A percentile compares a stretch with the other conserved stretches of the same genome.
phyloP scores from a whole-genome alignment of 2,113 vertebrate genomes.

The Silurus glanis region DNA sequence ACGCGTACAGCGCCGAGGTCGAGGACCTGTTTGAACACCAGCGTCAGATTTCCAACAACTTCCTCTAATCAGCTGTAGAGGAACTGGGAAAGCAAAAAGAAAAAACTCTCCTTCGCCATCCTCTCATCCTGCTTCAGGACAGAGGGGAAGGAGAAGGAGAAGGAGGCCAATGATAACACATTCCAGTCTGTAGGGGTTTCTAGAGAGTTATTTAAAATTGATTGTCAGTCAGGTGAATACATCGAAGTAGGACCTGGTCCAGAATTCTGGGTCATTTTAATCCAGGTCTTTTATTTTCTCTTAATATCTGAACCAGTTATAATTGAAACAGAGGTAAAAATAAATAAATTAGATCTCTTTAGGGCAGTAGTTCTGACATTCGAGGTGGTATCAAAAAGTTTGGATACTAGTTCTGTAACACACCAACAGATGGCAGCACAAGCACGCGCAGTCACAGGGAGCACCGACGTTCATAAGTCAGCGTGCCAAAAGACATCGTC shows the following conservation, averaged over 20 bases:
- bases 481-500: too few species aligned
- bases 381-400: too few species aligned
- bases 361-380: background rate
- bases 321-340: background rate
- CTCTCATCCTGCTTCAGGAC: conserved; percentile 52
- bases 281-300: background rate
- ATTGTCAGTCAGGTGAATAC: background rate
- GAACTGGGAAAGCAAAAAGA: conserved; percentile 42
- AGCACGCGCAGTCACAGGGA: too few species aligned
- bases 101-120: conserved; percentile 47
- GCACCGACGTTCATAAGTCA: too few species aligned
- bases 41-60: conserved; percentile 86
- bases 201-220: conserved; percentile 3
- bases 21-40: conserved; percentile 85
- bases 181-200: conserved; percentile 15
- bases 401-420: too few species aligned
- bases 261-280: background rate
- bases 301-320: conserved; percentile 1
- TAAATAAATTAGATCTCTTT: background rate
- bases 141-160: conserved; percentile 22
- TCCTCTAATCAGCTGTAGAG: conserved; percentile 75
- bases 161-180: background rate
- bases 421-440: too few species aligned
- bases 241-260: background rate
- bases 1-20: conserved; percentile 77